phyloP scores from a whole-genome alignment of 2,888 invertebrate species.

The Temnothorax unifasciatus region DNA sequence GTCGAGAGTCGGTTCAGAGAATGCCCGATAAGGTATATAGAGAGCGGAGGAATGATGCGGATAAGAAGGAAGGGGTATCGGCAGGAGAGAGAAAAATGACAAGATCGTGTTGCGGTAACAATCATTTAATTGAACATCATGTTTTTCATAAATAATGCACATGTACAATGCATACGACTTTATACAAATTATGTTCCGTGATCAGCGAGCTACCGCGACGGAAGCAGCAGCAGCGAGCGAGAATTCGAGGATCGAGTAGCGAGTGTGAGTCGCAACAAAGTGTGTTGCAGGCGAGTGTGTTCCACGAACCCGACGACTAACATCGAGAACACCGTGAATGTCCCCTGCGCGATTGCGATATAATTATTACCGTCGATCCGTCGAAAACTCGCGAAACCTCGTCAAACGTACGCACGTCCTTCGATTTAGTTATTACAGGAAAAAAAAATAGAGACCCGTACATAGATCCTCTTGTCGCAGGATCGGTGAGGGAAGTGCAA shows the following conservation, averaged over 20 bases:
- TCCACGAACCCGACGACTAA: conserved; percentile 14
- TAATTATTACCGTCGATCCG: conserved; percentile 67
- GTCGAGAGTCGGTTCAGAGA: not conserved
- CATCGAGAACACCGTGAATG: conserved; percentile 1
- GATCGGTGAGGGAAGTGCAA: conserved; percentile 47
- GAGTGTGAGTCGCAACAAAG: conserved; percentile 32
- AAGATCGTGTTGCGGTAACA: conserved; percentile 81
- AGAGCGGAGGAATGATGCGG: not conserved
- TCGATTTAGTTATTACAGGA: conserved; percentile 47
- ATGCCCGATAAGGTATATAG: not conserved
- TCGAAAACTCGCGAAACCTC: conserved; percentile 72
- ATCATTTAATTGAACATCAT: conserved; percentile 85
- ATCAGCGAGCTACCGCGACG: conserved; percentile 66
- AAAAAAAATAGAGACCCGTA: conserved; percentile 57
- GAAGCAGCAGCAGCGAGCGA: conserved; percentile 61
- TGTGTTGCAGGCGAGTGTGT: not conserved
- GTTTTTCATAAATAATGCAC: conserved; percentile 83
- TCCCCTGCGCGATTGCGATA: conserved; percentile 43
- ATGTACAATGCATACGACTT: conserved; percentile 84
- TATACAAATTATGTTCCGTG: conserved; percentile 81
- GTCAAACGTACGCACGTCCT: conserved; percentile 44
- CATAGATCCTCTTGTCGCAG: conserved; percentile 50
- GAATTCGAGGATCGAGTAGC: conserved; percentile 72
- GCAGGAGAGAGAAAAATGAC: conserved; percentile 18
- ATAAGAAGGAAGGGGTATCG: not conserved